Evolutionary conservation across 1,140 invertebrate species (phyloP).

Genomic region (Cydia amplana): DNA sequence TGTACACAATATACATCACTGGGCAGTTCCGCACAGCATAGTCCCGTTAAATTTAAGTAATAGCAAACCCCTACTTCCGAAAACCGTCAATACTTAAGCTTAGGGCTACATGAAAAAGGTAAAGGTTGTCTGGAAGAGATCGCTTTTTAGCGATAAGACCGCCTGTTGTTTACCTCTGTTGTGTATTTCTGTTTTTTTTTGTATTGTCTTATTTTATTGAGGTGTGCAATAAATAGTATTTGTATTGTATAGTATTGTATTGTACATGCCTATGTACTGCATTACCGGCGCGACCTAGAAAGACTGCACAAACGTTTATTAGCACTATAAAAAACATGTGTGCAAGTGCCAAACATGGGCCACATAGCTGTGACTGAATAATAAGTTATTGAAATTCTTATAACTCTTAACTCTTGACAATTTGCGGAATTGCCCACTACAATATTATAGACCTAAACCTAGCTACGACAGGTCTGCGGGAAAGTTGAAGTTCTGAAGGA

Average conservation of each 20-base stretch:
- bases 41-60: background rate
- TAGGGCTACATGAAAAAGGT: no score
- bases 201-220: no score
- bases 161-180: no score
- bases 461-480: background rate
- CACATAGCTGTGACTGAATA: background rate
- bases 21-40: background rate
- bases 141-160: no score
- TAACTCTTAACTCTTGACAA: background rate
- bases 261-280: background rate
- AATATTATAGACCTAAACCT: conserved; percentile 14
- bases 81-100: background rate
- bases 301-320: background rate
- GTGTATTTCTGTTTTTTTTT: no score
- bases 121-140: no score
- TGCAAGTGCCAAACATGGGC: background rate
- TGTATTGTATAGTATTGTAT: no score
- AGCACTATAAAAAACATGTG: background rate
- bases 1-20: conserved; percentile 19
- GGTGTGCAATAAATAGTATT: no score
- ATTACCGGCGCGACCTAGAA: background rate
- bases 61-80: background rate
- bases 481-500: background rate
- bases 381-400: background rate
- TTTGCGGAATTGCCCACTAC: background rate